phyloP scores from a whole-genome alignment of 2,113 vertebrate genomes.

The Catharus minimus region DNA sequence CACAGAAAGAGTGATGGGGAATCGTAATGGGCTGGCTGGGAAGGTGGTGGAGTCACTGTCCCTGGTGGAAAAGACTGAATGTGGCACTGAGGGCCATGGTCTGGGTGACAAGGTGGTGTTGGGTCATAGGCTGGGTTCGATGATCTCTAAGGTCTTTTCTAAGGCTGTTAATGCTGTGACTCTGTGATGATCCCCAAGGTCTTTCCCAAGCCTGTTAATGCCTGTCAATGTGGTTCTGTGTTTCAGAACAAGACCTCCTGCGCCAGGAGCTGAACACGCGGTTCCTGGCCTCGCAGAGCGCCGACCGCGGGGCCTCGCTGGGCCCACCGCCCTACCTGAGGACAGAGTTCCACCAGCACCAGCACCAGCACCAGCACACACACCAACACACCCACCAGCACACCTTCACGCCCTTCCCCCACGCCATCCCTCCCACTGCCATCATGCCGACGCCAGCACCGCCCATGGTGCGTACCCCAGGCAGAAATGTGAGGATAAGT shows the following conservation, averaged over 20 bases:
- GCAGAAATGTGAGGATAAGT: conserved; percentile 98
- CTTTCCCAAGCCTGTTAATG: too few relatives aligned
- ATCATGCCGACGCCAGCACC: conserved; percentile 99
- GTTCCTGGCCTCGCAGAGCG: conserved; percentile 95
- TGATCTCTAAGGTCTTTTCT: background rate
- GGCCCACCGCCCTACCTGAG: conserved; percentile 96
- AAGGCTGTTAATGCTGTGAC: rapidly evolving
- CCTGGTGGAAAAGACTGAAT: background rate
- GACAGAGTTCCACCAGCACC: conserved; percentile 98
- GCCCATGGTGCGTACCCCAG: conserved; percentile 98
- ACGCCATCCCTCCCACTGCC: conserved; percentile 88
- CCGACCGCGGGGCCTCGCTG: conserved; percentile 93
- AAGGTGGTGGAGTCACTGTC: background rate
- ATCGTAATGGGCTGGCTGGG: background rate
- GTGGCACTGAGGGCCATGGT: background rate
- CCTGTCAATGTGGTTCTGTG: background rate
- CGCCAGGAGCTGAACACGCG: conserved; percentile 97
- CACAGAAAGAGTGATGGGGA: rapidly evolving
- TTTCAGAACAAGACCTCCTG: conserved; percentile 94
- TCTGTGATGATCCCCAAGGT: background rate
- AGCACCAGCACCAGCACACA: conserved; percentile 93
- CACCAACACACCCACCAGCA: conserved; percentile 99
- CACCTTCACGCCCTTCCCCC: conserved; percentile 97
- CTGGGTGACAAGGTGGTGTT: background rate
- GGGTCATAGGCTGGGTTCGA: rapidly evolving